Conservation (phyloP, 2,113 vertebrate species). For the Pollimyrus isidori region DNA sequence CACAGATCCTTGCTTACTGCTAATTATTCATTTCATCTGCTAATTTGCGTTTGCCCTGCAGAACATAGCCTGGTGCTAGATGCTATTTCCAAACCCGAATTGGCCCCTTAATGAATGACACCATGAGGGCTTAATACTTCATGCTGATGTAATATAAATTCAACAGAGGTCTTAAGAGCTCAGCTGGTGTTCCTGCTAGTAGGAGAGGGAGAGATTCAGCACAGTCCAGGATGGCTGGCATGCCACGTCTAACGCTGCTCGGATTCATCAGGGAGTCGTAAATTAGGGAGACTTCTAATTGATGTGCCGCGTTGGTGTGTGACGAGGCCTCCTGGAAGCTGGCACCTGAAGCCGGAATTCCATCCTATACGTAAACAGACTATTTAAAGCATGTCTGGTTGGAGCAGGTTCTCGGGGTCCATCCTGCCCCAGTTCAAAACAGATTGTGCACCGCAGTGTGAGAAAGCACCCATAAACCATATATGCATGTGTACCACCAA, state of each 20-base stretch:
- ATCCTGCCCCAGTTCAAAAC: background rate
- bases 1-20: background rate
- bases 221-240: background rate
- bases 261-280: background rate
- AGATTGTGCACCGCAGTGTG: background rate
- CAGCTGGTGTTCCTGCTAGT: background rate
- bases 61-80: background rate
- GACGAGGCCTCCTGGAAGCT: background rate
- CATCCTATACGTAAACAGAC: background rate
- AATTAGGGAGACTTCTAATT: background rate
- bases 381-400: slow-evolving; percentile 9
- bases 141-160: slow-evolving; percentile 9
- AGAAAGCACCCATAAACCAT: background rate
- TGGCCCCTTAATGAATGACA: background rate
- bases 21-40: background rate
- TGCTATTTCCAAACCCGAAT: background rate
- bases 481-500: background rate
- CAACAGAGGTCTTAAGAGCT: background rate
- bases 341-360: background rate
- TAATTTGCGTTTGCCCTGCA: background rate
- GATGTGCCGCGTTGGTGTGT: background rate
- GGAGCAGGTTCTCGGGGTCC: background rate
- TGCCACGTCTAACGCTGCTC: background rate
- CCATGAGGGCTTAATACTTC: background rate
- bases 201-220: background rate